Base-by-base conservation (phyloP, 2,888 invertebrate genomes). In the Schizaphis graminum region DNA sequence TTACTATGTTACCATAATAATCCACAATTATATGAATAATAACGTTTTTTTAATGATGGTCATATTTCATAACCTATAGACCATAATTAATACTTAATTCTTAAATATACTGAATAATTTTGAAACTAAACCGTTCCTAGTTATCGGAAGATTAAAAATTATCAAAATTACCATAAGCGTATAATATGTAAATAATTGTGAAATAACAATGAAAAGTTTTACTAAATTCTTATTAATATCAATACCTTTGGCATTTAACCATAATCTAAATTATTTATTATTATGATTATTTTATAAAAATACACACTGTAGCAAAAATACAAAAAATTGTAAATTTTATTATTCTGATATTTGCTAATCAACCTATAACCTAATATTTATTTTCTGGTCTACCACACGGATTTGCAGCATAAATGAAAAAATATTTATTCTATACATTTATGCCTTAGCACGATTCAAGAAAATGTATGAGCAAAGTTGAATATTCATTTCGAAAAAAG, bases 381-480 rank as follows among this genome's bases (percentile, higher is more conserved):
- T 77, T 77, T 41, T 35, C 8, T 5, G 8, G 35, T 21, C 35
- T 77, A 24, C 35, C 21, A 41, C 35, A 67, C 26, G 41, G 35
- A 49, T 87, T 87, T 92, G 49, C 61, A 49, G 61, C 49, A 67
- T 47, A 44, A 89, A 89, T n/a, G 1, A n/a, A 67, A 67, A 67
- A 28, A 61, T 87, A 67, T 35, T 49, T 53, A 89, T 57, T 44
- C n/a, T 61, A 47, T 47, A 84, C 3, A 92, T 44, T 77, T 77
- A 93, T 89, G 67, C 24, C n/a, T 56, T n/a, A 16, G 1, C 92
- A 93, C 88, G 92, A 56, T 77, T 93, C 56, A 89, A 41, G 24
- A 41, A 89, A 44, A 93, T 44, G 8, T 85, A 26, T 87, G 41
- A 67, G 35, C 47, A 61, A 57, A 26, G 10, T 87, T 67, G 35